Evolutionary conservation across 2,113 vertebrate genomes (phyloP).

Genomic region (Paraplagusia blochii): DNA sequence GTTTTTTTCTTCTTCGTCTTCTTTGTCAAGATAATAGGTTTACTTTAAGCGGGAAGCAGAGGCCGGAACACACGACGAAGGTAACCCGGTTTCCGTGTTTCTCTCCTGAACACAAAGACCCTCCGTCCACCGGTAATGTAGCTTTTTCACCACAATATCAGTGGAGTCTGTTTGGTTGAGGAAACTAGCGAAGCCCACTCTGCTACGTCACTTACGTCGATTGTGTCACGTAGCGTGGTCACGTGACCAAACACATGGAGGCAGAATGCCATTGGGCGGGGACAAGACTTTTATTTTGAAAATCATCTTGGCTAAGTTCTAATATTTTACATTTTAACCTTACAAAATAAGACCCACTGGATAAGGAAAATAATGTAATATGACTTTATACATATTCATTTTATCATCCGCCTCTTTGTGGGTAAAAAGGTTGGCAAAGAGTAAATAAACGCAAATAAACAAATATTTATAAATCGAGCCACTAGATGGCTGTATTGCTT

Average conservation of each 20-base stretch:
- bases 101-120: conserved; percentile 12
- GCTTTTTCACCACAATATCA: conserved; percentile 55
- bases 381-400: no score
- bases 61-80: background rate
- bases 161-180: conserved; percentile 58
- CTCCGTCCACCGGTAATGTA: conserved; percentile 39
- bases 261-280: background rate
- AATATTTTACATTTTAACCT: no score
- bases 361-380: no score
- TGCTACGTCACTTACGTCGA: conserved; percentile 58
- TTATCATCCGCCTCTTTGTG: no score
- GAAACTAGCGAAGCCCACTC: conserved; percentile 62
- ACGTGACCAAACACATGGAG: conserved; percentile 72
- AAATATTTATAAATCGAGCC: no score
- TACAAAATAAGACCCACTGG: no score
- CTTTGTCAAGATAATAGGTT: background rate
- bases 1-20: conserved; percentile 12
- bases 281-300: conserved; percentile 47
- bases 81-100: background rate
- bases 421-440: no score
- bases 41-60: background rate
- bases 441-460: no score
- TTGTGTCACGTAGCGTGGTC: conserved; percentile 54
- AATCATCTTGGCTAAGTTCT: no score
- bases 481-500: no score